Evolutionary conservation across 2,113 vertebrate species (phyloP).

Genomic region (Patagioenas fasciata): DNA sequence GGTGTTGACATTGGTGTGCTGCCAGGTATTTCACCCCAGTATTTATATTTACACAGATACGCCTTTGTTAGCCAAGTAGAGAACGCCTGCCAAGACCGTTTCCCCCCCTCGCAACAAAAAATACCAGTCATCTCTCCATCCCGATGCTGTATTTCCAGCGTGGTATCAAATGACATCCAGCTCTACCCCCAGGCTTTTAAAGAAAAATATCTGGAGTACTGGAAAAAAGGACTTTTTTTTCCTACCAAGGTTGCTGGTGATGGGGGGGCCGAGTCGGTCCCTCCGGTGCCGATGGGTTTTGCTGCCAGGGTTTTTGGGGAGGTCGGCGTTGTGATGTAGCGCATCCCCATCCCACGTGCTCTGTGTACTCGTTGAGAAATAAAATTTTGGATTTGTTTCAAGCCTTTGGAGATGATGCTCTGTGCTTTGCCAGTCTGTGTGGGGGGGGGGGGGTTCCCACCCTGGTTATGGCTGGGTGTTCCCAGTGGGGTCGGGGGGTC

Average conservation of each 20-base stretch:
- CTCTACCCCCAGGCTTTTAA: not conserved
- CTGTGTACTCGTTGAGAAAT: conserved; percentile 78
- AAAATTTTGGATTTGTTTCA: conserved; percentile 77
- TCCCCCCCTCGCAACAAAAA: not conserved
- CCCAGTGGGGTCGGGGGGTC: not conserved
- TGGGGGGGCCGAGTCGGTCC: not conserved
- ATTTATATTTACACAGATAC: conserved; percentile 13
- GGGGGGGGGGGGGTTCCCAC: not conserved
- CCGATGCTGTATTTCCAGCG: conserved; percentile 7
- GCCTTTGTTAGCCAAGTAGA: conserved; percentile 41
- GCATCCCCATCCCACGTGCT: conserved; percentile 69
- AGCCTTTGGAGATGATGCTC: not conserved
- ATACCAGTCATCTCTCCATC: not conserved
- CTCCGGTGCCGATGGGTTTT: not conserved
- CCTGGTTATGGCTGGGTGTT: accelerated
- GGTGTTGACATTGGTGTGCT: conserved; percentile 18
- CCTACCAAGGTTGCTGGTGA: conserved; percentile 14
- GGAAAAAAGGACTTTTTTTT: not conserved
- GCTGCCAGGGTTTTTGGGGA: conserved; percentile 48
- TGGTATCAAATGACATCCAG: not conserved
- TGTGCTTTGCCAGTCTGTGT: accelerated
- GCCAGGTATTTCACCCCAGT: conserved; percentile 24
- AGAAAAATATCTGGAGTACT: not conserved
- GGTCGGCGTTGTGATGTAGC: conserved; percentile 67
- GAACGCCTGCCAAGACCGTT: not conserved